Evolutionary conservation across 2,113 vertebrate species (phyloP).

Genomic region (Zosterops japonicus): DNA sequence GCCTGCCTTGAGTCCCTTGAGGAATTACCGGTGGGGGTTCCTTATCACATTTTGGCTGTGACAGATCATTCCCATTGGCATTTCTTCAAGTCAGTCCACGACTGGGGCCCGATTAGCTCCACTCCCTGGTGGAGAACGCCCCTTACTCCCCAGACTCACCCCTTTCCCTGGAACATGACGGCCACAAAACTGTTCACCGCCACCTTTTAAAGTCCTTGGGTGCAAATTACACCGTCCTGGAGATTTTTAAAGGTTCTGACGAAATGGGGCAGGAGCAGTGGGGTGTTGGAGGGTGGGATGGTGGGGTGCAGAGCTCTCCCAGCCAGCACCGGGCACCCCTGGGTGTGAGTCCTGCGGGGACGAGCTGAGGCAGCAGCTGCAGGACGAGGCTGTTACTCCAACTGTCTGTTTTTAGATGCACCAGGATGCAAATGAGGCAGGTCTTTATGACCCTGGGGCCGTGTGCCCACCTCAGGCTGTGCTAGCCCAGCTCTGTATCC

Average conservation of each 20-base stretch:
- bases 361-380: not conserved
- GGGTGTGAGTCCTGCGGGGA: not conserved
- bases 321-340: fast-evolving
- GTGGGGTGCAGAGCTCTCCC: not conserved
- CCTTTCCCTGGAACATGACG: fast-evolving
- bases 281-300: fast-evolving
- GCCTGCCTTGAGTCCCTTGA: not conserved
- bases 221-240: not conserved
- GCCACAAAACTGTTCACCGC: not conserved
- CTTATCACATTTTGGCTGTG: fast-evolving
- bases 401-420: not conserved
- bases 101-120: not conserved
- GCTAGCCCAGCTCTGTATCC: not conserved
- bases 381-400: not conserved
- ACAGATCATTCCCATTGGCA: not conserved
- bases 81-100: not conserved
- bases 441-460: not conserved
- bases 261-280: not conserved
- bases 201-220: not conserved
- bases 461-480: not conserved
- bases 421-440: not conserved
- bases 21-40: fast-evolving
- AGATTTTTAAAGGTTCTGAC: not conserved
- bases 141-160: not conserved
- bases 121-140: not conserved